Percentiles rank a stretch among this genome's conserved stretches.
Evolutionary conservation across 2,888 invertebrate species (phyloP).

Genomic region (Lepidochrysops patricia): DNA sequence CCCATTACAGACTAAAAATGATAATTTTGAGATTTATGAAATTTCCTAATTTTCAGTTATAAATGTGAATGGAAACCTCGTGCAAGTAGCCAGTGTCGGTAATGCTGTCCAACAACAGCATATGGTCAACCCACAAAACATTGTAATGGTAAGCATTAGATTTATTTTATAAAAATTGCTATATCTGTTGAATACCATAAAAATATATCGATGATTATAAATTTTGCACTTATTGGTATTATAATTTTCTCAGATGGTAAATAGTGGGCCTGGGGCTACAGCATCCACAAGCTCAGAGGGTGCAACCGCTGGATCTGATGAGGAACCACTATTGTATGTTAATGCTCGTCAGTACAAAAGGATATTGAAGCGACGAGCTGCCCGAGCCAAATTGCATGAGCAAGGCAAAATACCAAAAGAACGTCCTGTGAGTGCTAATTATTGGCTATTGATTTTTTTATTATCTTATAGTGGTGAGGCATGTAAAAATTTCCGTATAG

Average conservation of each 20-base stretch:
- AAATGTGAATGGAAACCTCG: slow-evolving; percentile 84
- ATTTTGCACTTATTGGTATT: background rate
- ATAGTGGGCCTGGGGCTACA: slow-evolving; percentile 32
- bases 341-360: slow-evolving; percentile 98
- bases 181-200: too few species aligned
- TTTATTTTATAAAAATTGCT: too few species aligned
- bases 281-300: slow-evolving; percentile 37
- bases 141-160: slow-evolving; percentile 79
- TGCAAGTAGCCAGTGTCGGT: slow-evolving; percentile 75
- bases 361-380: slow-evolving; percentile 94
- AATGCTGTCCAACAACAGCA: slow-evolving; percentile 65
- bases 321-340: slow-evolving; percentile 97
- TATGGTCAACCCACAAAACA: slow-evolving; percentile 80
- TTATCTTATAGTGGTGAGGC: too few species aligned
- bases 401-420: slow-evolving; percentile 97
- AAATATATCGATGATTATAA: background rate
- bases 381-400: slow-evolving; percentile 94
- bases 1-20: too few species aligned
- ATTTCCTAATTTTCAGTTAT: slow-evolving; percentile 66
- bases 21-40: background rate
- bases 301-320: slow-evolving; percentile 76
- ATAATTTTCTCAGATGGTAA: slow-evolving; percentile 52
- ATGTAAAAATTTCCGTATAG: too few species aligned
- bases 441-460: too few species aligned
- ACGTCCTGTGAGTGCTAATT: slow-evolving; percentile 80